These are phyloP conservation scores for Seriola rivoliana DNA, from an alignment of 2,113 vertebrate genomes.

Conservation along the genomic window DNA sequence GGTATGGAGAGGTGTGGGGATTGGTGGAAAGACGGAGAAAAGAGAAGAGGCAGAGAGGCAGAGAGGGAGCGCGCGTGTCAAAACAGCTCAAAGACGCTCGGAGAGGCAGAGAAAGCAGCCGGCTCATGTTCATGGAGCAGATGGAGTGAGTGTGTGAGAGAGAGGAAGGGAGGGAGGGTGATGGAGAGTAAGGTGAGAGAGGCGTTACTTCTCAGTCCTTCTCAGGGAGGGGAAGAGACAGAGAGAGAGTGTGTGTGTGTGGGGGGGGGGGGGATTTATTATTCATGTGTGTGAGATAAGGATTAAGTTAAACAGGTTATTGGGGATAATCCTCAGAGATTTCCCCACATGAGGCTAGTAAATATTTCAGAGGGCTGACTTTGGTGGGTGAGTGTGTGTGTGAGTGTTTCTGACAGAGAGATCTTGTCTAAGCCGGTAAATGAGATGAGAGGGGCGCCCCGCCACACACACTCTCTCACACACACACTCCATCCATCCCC, in stretches of 20 bases:
- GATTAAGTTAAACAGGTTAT: conserved; percentile 88
- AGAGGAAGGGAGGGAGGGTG: conserved; percentile 45
- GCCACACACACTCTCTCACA: conserved; percentile 33
- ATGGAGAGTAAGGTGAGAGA: conserved; percentile 73
- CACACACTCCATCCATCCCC: conserved; percentile 30
- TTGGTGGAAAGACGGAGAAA: conserved; percentile 22
- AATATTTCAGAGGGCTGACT: conserved; percentile 78
- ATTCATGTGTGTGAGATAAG: conserved; percentile 84
- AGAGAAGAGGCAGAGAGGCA: conserved; percentile 31
- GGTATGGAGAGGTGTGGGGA: conserved; percentile 9
- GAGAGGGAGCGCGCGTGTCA: conserved; percentile 56
- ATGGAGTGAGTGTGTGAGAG: conserved; percentile 71
- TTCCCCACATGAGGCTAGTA: conserved; percentile 81
- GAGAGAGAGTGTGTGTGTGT: not conserved
- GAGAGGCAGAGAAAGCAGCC: conserved; percentile 71
- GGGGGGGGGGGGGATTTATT: conserved; percentile 75
- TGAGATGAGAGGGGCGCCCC: conserved; percentile 74
- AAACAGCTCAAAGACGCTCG: conserved; percentile 64
- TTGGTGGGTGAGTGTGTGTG: conserved; percentile 35
- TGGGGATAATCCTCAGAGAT: conserved; percentile 83
- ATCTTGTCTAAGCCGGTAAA: conserved; percentile 80
- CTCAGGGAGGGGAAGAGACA: conserved; percentile 36
- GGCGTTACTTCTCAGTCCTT: conserved; percentile 60
- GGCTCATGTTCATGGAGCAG: conserved; percentile 68
- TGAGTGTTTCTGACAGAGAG: conserved; percentile 69